Evolutionary conservation across 2,888 invertebrate genomes (phyloP).

Genomic region (Thyatira batis): DNA sequence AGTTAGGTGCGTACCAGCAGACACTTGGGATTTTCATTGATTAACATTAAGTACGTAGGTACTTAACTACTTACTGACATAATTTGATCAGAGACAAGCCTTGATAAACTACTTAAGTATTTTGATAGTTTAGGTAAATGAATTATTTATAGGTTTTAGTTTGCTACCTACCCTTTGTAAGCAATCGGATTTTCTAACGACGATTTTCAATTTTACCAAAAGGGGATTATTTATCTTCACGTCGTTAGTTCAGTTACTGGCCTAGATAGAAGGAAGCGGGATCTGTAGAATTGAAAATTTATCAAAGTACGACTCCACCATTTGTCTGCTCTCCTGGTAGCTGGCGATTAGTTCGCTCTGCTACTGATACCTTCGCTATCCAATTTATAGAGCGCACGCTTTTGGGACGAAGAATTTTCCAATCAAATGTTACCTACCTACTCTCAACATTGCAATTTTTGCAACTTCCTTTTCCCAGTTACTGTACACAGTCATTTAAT

Average conservation of each 20-base stretch:
- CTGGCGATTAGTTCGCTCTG: conserved; percentile 20
- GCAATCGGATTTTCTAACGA: conserved; percentile 3
- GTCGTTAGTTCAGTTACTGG: conserved; percentile 23
- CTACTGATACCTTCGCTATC: conserved; percentile 4
- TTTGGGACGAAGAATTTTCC: not conserved
- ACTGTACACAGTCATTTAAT: no score
- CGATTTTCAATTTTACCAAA: conserved; percentile 14
- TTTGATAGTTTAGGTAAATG: no score
- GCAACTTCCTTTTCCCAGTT: not conserved
- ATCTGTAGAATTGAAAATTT: conserved; percentile 32
- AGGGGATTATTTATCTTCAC: conserved; percentile 9
- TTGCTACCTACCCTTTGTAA: not conserved
- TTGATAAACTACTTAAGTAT: no score
- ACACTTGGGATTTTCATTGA: no score
- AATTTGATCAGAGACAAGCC: no score
- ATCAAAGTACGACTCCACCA: conserved; percentile 27
- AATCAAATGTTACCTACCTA: not conserved
- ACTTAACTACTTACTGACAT: no score
- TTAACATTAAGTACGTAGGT: no score
- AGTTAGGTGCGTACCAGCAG: no score
- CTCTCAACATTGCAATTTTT: not conserved
- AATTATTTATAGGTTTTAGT: no score
- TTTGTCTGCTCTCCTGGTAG: conserved; percentile 24
- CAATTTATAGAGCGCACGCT: not conserved
- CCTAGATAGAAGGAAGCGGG: conserved; percentile 14